Conservation (phyloP, 1,140 invertebrate genomes). For the Batillaria attramentaria region DNA sequence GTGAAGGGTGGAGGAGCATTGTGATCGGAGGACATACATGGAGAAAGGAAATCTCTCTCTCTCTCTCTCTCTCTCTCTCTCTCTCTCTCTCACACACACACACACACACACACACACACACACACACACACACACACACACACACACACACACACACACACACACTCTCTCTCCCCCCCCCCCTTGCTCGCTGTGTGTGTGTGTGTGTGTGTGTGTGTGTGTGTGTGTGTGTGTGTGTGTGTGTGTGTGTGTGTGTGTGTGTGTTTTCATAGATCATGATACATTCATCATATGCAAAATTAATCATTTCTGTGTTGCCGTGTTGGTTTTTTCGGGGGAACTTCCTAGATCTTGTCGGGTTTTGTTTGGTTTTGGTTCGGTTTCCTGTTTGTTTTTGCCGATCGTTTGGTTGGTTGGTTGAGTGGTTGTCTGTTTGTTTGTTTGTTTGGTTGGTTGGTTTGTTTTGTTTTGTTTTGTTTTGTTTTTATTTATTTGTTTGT, state of each 20-base stretch:
- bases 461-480: not conserved
- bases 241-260: not conserved
- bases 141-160: slow-evolving; percentile 18
- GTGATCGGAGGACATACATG: not conserved
- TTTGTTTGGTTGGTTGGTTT: not conserved
- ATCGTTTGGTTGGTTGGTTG: not conserved
- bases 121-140: slow-evolving; percentile 18
- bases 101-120: slow-evolving; percentile 6
- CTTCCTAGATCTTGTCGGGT: no score
- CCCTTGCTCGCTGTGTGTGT: not conserved
- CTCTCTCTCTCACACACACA: slow-evolving; percentile 10
- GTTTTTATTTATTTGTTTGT: not conserved
- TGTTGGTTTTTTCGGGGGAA: no score
- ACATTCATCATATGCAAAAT: no score
- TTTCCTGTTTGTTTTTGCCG: no score
- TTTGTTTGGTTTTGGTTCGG: no score
- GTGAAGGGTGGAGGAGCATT: not conserved
- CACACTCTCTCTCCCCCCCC: not conserved
- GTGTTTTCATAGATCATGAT: no score
- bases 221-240: not conserved
- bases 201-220: not conserved
- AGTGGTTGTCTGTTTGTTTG: not conserved
- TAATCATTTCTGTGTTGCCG: no score
- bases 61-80: not conserved
- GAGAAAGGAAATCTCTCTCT: not conserved